Evolutionary conservation across 2,888 invertebrate genomes (phyloP), one percentile per base, ranked within the genome.

Genomic region (Sinhomidia bicolor): DNA sequence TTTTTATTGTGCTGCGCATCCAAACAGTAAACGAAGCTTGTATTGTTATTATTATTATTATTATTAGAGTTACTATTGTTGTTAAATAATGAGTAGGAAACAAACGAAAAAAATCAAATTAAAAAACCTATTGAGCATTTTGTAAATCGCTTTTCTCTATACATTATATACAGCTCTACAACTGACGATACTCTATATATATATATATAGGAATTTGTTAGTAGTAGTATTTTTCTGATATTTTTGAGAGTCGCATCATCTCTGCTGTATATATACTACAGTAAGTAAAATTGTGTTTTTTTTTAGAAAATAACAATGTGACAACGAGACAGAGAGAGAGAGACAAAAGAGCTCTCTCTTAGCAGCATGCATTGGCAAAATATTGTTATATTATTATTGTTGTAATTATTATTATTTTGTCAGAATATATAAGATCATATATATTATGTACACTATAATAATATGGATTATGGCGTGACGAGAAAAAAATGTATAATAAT

Each of bases 331-430:
- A 41, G 41, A 78, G 57, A 78, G 41, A 80, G 60, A 83, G 41
- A 78, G 17, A 57, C 47, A 86, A 17, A 36, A 78, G 26, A 86
- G 86, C 85, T 65, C 89, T 88, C 84, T 89, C 89, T 80, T 85
- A 89, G 89, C 89, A 89, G 89, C 89, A 89, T 89, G 89, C 89
- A 89, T 89, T 89, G 89, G 89, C 85, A 88, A 47, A 85, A 71
- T 86, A 44, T 79, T 85, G 23, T 23, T 60, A 60, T 79, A 17
- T 85, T 41, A 20, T 41, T 41, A 68, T 65, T 65, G 29, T 80
- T 78, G 51, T 57, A 60, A 60, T 60, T 26, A 7, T 62, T 12
- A 57, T 74, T 84, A 60, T 60, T 51, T n/a, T 68, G n/a, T 36
- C 36, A 44, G 32, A 44, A 44, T 23, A 44, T 7, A 23, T 71